These are phyloP conservation scores for Saturnia japonica DNA, from an alignment of 2,888 invertebrate genomes.

Conservation along the genomic window DNA sequence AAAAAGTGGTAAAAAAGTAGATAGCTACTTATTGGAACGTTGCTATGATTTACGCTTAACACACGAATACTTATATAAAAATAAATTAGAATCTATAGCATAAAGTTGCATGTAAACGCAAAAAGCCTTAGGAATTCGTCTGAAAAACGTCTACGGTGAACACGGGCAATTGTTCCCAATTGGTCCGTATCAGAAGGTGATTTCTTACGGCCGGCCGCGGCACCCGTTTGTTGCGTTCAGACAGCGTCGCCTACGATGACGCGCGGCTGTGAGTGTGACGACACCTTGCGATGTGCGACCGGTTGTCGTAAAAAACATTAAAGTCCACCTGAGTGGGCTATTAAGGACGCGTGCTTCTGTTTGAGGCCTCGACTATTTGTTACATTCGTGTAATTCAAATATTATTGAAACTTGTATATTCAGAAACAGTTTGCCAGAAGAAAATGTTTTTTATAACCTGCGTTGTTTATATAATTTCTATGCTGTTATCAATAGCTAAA, in stretches of 20 bases:
- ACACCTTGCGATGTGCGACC: slow-evolving; percentile 54
- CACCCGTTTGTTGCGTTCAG: slow-evolving; percentile 44
- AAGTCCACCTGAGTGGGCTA: slow-evolving; percentile 55
- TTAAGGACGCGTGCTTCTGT: slow-evolving; percentile 57
- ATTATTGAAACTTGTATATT: no score
- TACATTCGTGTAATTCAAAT: slow-evolving; percentile 21
- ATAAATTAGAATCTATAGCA: slow-evolving; percentile 11
- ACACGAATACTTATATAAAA: no score
- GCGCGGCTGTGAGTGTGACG: slow-evolving; percentile 44
- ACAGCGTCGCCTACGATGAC: slow-evolving; percentile 51
- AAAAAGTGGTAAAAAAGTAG: no score
- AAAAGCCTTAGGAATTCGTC: slow-evolving; percentile 41
- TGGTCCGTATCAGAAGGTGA: slow-evolving; percentile 46
- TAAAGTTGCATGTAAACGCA: slow-evolving; percentile 11
- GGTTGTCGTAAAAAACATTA: slow-evolving; percentile 46
- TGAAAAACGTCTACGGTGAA: slow-evolving; percentile 37
- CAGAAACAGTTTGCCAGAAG: no score
- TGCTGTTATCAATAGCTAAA: no score
- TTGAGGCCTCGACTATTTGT: slow-evolving; percentile 34
- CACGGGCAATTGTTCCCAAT: slow-evolving; percentile 42
- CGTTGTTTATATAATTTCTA: no score
- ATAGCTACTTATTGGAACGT: no score
- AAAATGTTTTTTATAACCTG: no score
- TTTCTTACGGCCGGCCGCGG: slow-evolving; percentile 42
- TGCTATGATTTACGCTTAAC: not conserved